Percentiles rank a stretch among this genome's conserved stretches.
phyloP scores from a whole-genome alignment of 2,797 vertebrate genomes.

The Mormyrus hasselquistii region DNA sequence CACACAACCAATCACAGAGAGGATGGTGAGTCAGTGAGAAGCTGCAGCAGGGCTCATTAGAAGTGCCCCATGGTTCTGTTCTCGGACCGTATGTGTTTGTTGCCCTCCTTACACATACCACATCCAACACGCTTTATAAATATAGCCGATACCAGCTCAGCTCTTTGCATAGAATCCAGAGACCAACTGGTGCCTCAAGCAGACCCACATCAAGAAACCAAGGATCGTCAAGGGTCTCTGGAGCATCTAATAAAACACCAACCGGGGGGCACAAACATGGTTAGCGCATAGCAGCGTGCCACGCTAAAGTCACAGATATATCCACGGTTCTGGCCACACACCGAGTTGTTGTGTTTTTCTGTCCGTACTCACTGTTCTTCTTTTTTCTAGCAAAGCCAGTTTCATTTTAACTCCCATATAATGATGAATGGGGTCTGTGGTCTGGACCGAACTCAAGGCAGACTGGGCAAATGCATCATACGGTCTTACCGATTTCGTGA shows the following conservation, averaged over 20 bases:
- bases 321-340: conserved; percentile 45
- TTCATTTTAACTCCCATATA: conserved; percentile 53
- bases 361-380: conserved; percentile 28
- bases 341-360: conserved; percentile 10
- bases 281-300: background rate
- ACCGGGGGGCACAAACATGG: background rate
- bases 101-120: background rate
- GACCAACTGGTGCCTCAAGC: background rate
- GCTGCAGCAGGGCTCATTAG: background rate
- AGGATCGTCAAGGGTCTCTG: background rate
- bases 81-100: background rate
- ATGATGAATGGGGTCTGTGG: conserved; percentile 55
- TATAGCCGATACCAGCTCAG: background rate
- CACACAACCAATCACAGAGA: background rate
- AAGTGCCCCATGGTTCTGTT: background rate
- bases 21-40: background rate
- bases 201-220: background rate
- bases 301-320: background rate
- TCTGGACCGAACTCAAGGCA: conserved; percentile 38
- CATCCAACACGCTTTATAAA: background rate
- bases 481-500: conserved; percentile 51
- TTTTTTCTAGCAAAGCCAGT: conserved; percentile 46
- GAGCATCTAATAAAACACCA: background rate
- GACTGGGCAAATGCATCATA: conserved; percentile 29
- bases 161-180: background rate